These are phyloP conservation scores for Drosophila murphyi DNA, from an alignment of 1,140 invertebrate species.

Conservation along the genomic window DNA sequence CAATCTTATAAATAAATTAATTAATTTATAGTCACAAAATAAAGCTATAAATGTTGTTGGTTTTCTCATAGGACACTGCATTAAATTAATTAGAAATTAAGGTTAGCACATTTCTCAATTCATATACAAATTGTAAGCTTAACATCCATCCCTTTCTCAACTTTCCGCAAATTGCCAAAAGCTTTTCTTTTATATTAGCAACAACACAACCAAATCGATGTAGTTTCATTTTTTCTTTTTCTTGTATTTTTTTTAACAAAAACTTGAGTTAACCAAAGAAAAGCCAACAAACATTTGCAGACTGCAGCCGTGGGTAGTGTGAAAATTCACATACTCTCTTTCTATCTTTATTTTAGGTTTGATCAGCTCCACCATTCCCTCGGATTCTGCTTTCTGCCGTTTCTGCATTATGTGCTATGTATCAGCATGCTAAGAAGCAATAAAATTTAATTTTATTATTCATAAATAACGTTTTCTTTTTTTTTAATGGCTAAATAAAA, in stretches of 20 bases:
- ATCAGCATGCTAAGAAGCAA: slow-evolving; percentile 74
- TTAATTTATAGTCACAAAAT: slow-evolving; percentile 79
- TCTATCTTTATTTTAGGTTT: not conserved
- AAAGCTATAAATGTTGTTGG: slow-evolving; percentile 79
- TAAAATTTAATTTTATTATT: slow-evolving; percentile 66
- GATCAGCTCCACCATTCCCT: not conserved
- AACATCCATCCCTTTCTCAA: slow-evolving; percentile 16
- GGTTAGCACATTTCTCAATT: slow-evolving; percentile 53
- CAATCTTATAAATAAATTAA: slow-evolving; percentile 74
- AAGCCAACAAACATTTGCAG: slow-evolving; percentile 63
- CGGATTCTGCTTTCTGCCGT: not conserved
- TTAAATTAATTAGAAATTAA: slow-evolving; percentile 69
- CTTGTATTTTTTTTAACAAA: slow-evolving; percentile 13
- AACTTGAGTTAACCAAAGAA: slow-evolving; percentile 50
- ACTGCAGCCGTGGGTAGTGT: not conserved
- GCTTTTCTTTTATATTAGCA: slow-evolving; percentile 55
- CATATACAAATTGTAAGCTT: slow-evolving; percentile 24
- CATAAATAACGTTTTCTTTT: slow-evolving; percentile 55
- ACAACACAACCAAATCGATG: slow-evolving; percentile 83
- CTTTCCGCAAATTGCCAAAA: slow-evolving; percentile 14
- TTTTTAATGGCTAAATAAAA: slow-evolving; percentile 74
- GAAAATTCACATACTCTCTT: not conserved
- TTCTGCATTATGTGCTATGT: slow-evolving; percentile 18
- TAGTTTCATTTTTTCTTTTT: slow-evolving; percentile 56
- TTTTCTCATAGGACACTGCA: slow-evolving; percentile 61